Evolutionary conservation across 2,113 vertebrate species (phyloP).

Genomic region (Pavo muticus): DNA sequence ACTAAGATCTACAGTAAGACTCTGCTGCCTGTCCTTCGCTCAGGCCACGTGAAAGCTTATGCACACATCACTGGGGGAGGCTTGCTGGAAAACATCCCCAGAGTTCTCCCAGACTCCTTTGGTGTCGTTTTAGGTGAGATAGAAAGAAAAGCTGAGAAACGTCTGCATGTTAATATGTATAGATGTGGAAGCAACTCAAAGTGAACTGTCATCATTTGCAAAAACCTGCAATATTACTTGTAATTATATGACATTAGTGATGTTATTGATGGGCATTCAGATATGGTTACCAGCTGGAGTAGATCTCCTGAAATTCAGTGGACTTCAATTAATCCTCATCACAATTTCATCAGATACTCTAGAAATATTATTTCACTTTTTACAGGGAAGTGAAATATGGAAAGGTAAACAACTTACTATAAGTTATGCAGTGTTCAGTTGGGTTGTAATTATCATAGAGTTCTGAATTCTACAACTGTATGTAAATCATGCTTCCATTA

Average conservation of each 20-base stretch:
- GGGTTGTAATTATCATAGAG: neutral
- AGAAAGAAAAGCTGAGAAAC: neutral
- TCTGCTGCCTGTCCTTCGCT: constrained; percentile 87
- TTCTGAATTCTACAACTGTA: neutral
- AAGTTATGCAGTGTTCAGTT: neutral
- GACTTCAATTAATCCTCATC: neutral
- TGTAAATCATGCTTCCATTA: neutral
- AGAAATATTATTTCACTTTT: neutral
- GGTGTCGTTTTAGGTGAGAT: constrained; percentile 89
- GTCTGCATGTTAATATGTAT: fast-evolving
- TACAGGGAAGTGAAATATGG: neutral
- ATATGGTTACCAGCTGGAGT: neutral
- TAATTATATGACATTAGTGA: neutral
- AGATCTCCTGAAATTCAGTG: neutral
- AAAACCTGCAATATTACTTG: neutral
- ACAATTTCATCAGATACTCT: neutral
- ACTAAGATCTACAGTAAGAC: constrained; percentile 93
- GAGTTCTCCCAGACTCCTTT: constrained; percentile 86
- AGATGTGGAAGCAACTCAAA: neutral
- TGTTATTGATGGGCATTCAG: neutral
- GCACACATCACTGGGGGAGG: constrained; percentile 98
- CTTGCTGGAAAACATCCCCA: constrained; percentile 93
- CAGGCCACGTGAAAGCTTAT: constrained; percentile 88
- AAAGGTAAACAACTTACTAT: neutral
- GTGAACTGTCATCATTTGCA: neutral